phyloP scores from a whole-genome alignment of 64 coral and sea anemone species.

The Astreopora myriophthalma region DNA sequence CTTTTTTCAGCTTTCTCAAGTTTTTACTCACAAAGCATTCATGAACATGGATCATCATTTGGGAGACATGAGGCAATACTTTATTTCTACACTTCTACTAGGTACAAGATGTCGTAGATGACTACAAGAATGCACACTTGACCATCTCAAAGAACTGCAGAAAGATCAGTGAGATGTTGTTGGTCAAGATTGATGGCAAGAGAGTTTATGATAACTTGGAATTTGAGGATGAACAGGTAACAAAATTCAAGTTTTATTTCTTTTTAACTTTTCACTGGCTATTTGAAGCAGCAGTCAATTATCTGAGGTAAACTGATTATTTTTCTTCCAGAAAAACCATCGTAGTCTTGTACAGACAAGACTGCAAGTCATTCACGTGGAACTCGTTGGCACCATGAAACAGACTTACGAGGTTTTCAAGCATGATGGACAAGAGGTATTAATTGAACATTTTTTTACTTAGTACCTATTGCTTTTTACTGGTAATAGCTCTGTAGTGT shows the following conservation, averaged over 20 bases:
- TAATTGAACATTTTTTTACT: too few species aligned
- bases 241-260: not conserved
- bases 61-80: too few species aligned
- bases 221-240: constrained; percentile 99
- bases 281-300: not conserved
- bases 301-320: not conserved
- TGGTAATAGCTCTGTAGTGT: too few species aligned
- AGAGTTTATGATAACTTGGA: constrained; percentile 98
- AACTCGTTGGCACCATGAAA: constrained; percentile 94
- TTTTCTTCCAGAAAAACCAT: constrained; percentile 83
- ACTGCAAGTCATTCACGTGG: constrained; percentile 89
- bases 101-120: constrained; percentile 98
- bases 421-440: constrained; percentile 97
- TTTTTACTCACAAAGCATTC: too few species aligned
- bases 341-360: constrained; percentile 85
- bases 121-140: constrained; percentile 99
- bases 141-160: constrained; percentile 93
- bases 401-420: constrained; percentile 95
- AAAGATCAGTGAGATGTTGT: constrained; percentile 99
- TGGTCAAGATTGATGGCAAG: constrained; percentile 97
- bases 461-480: too few species aligned
- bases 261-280: not conserved
- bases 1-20: not conserved
- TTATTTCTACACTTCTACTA: not conserved
- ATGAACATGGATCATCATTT: too few species aligned